A percentile compares a stretch with the other conserved stretches of the same genome.
Conservation (phyloP, 2,797 vertebrate genomes). For the Phrynocephalus vlangalii region DNA sequence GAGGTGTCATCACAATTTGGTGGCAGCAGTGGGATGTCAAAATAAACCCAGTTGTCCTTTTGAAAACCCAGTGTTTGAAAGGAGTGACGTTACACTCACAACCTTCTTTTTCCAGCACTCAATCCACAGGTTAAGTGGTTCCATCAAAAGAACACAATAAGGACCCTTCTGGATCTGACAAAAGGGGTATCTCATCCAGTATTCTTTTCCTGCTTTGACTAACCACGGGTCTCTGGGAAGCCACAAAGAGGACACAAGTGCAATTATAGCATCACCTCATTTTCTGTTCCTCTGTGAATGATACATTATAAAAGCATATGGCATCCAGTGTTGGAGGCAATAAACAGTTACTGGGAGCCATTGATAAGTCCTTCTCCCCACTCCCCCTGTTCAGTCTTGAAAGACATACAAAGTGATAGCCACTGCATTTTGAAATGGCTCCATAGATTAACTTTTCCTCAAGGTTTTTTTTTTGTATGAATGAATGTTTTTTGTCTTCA, state of each 20-base stretch:
- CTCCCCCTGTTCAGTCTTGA: not conserved
- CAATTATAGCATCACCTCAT: not conserved
- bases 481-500: not conserved
- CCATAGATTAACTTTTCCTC: too few relatives aligned
- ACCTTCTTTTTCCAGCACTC: not conserved
- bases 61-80: too few relatives aligned
- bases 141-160: not conserved
- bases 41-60: too few relatives aligned
- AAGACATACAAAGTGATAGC: not conserved
- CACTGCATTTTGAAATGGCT: too few relatives aligned
- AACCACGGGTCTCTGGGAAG: not conserved
- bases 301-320: not conserved
- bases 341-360: not conserved
- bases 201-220: not conserved
- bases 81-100: too few relatives aligned
- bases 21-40: too few relatives aligned
- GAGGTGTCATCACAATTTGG: too few relatives aligned
- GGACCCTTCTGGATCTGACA: not conserved
- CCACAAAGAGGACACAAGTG: not conserved
- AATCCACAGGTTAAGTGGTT: not conserved
- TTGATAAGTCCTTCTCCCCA: too few relatives aligned
- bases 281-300: not conserved
- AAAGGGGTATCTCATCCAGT: not conserved
- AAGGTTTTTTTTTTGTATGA: not conserved
- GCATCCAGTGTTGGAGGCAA: not conserved